Evolutionary conservation across 2,113 vertebrate species (phyloP).

Genomic region (Paramisgurnus dabryanus): DNA sequence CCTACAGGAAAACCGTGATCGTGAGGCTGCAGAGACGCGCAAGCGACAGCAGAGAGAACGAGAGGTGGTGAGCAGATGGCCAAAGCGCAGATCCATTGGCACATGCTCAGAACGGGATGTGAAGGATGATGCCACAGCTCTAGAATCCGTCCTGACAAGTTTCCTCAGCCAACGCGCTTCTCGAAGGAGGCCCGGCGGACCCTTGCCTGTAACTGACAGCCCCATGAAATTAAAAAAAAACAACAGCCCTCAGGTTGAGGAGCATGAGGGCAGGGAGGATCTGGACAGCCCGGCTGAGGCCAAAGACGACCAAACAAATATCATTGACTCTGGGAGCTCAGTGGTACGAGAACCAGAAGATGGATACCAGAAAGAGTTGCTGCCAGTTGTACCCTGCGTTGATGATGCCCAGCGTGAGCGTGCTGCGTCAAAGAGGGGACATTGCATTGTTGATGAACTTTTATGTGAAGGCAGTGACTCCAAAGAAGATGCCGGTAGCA

Average conservation of each 20-base stretch:
- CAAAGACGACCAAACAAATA: background rate
- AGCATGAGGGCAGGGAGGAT: background rate
- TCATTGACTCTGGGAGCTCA: background rate
- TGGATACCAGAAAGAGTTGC: background rate
- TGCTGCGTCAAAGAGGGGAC: slow-evolving; percentile 11
- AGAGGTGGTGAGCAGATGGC: slow-evolving; percentile 50
- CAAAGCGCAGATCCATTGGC: slow-evolving; percentile 60
- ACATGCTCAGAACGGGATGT: slow-evolving; percentile 30
- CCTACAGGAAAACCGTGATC: slow-evolving; percentile 72
- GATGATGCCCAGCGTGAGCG: background rate
- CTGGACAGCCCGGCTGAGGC: background rate
- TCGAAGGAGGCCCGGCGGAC: slow-evolving; percentile 53
- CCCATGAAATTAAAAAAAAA: background rate
- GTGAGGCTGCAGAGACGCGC: slow-evolving; percentile 66
- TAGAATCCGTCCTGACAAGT: slow-evolving; percentile 70
- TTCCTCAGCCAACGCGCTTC: slow-evolving; percentile 58
- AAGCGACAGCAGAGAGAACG: slow-evolving; percentile 55
- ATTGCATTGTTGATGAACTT: slow-evolving; percentile 15
- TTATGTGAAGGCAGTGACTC: slow-evolving; percentile 1
- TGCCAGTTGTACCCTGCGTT: background rate
- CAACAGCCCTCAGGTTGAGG: background rate
- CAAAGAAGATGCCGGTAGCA: background rate
- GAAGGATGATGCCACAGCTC: slow-evolving; percentile 10
- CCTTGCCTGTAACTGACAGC: slow-evolving; percentile 21
- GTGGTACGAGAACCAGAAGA: background rate